Percentiles rank a stretch among this genome's conserved stretches.
These are phyloP conservation scores for Drosophila yooni DNA, from an alignment of 2,888 invertebrate genomes.

Conservation along the genomic window DNA sequence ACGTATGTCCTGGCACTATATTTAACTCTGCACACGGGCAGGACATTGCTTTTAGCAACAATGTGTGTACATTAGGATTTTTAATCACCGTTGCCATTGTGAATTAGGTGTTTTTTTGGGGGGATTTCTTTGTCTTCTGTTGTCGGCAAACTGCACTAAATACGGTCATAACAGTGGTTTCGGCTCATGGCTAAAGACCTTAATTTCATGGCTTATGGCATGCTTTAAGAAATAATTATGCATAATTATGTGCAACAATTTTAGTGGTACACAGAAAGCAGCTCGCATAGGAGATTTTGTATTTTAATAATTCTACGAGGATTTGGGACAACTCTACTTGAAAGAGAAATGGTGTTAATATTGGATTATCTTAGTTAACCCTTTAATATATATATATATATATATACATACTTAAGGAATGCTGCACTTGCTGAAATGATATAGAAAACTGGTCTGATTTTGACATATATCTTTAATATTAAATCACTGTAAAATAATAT, in stretches of 20 bases:
- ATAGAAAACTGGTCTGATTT: not conserved
- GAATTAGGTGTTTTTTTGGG: slow-evolving; percentile 23
- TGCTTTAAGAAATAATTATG: slow-evolving; percentile 48
- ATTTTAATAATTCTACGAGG: slow-evolving; percentile 1
- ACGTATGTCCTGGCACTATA: not conserved
- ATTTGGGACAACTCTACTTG: not conserved
- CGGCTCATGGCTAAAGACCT: slow-evolving; percentile 40
- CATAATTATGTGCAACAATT: slow-evolving; percentile 42
- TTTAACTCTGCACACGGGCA: not conserved
- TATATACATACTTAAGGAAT: not conserved
- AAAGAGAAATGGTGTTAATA: slow-evolving; percentile 3
- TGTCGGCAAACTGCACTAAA: slow-evolving; percentile 17
- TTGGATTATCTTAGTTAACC: not conserved
- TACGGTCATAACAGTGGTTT: slow-evolving; percentile 38
- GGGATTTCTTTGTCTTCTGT: not conserved
- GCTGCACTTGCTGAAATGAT: not conserved
- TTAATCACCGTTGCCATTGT: slow-evolving; percentile 52
- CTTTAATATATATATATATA: not conserved
- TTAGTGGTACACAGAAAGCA: slow-evolving; percentile 8
- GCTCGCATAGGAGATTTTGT: not conserved
- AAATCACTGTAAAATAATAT: not conserved
- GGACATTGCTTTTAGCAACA: slow-evolving; percentile 37
- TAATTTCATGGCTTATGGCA: slow-evolving; percentile 46
- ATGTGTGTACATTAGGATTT: slow-evolving; percentile 51
- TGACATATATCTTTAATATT: not conserved